phyloP scores from a whole-genome alignment of 2,113 vertebrate species.

The Pithys albifrons region DNA sequence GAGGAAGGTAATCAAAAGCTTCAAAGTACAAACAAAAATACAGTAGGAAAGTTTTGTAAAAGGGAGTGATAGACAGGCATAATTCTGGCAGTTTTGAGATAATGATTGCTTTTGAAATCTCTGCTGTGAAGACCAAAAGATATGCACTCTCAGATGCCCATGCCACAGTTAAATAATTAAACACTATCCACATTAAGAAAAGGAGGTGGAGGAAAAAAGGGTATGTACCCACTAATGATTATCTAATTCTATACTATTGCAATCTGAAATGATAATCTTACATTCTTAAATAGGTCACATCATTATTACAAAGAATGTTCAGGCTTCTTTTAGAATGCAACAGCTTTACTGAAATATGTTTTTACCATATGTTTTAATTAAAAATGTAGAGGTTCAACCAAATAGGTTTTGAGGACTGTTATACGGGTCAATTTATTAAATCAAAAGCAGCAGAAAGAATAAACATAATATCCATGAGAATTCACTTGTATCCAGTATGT shows the following conservation, averaged over 20 bases:
- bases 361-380: constrained; percentile 60
- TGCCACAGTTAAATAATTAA: neutral
- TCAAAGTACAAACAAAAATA: neutral
- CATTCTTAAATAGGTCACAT: constrained; percentile 19
- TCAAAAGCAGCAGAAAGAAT: neutral
- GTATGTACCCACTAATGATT: neutral
- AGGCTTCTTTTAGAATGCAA: constrained; percentile 32
- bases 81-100: neutral
- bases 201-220: neutral
- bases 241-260: neutral
- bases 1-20: neutral
- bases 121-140: neutral
- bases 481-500: neutral
- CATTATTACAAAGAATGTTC: neutral
- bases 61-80: neutral
- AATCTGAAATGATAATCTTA: neutral
- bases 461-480: neutral
- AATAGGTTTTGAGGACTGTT: constrained; percentile 20
- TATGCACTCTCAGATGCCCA: neutral
- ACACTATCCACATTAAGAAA: neutral
- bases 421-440: constrained; percentile 3
- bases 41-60: neutral
- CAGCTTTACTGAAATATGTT: constrained; percentile 51
- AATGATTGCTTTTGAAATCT: neutral
- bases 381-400: constrained; percentile 7